phyloP scores from a whole-genome alignment of 2,888 invertebrate species.

The Pandemis cinnamomeana region DNA sequence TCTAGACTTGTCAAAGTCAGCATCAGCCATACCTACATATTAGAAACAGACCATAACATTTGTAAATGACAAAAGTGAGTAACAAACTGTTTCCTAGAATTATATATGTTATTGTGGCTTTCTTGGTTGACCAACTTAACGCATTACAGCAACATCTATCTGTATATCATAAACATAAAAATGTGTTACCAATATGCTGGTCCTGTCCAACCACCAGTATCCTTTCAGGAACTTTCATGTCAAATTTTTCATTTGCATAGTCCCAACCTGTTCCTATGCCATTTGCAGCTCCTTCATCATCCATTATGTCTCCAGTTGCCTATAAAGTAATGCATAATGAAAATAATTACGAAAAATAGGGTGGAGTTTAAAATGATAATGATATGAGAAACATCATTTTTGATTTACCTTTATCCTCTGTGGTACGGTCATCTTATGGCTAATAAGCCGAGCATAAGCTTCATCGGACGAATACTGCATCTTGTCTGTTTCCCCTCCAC shows the following conservation, averaged over 20 bases:
- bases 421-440: conserved; percentile 81
- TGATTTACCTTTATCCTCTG: conserved; percentile 76
- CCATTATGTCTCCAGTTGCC: conserved; percentile 88
- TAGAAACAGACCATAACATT: too few species aligned
- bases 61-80: too few species aligned
- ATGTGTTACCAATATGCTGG: conserved; percentile 83
- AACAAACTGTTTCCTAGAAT: too few species aligned
- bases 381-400: background rate
- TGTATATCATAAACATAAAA: background rate
- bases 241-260: conserved; percentile 89
- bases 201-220: conserved; percentile 94
- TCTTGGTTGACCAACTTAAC: too few species aligned
- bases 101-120: too few species aligned
- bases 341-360: background rate
- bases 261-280: conserved; percentile 86
- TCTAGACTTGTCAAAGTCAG: too few species aligned
- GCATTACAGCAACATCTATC: background rate
- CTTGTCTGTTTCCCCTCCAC: conserved; percentile 32
- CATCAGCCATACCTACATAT: too few species aligned
- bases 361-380: background rate
- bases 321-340: conserved; percentile 63
- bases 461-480: conserved; percentile 79
- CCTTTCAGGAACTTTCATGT: conserved; percentile 97
- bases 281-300: conserved; percentile 86
- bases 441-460: conserved; percentile 78